These are phyloP conservation scores for Danio choprae DNA, from an alignment of 2,797 vertebrate genomes.

Conservation along the genomic window DNA sequence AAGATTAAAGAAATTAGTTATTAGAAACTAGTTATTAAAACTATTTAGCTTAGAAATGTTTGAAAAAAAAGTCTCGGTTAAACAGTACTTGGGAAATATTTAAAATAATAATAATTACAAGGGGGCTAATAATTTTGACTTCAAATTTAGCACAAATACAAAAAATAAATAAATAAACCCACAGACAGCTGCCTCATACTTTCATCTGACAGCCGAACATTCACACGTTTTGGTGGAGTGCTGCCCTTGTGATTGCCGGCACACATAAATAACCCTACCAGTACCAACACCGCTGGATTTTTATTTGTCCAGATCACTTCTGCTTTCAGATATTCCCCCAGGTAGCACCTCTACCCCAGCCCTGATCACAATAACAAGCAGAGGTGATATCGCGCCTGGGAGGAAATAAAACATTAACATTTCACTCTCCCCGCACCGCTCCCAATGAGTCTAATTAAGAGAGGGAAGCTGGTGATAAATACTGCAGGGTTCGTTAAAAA, in stretches of 20 bases:
- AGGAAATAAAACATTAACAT: conserved; percentile 61
- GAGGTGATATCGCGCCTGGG: conserved; percentile 49
- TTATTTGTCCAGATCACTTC: conserved; percentile 10
- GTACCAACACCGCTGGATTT: conserved; percentile 5
- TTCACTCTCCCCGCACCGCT: conserved; percentile 59
- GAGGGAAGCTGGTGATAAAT: conserved; percentile 63
- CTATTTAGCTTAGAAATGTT: too few relatives aligned
- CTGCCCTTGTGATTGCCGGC: conserved; percentile 39
- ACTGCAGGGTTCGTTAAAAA: conserved; percentile 78
- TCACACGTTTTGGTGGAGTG: conserved; percentile 34
- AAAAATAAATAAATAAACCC: conserved; percentile 48
- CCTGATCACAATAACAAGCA: conserved; percentile 47
- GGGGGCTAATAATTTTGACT: too few relatives aligned
- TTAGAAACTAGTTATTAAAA: too few relatives aligned
- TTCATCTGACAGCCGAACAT: conserved; percentile 54
- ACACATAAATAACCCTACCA: neutral
- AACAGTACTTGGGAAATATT: too few relatives aligned
- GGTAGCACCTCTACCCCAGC: conserved; percentile 31
- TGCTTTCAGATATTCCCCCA: conserved; percentile 35
- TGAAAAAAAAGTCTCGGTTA: too few relatives aligned
- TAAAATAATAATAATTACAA: too few relatives aligned
- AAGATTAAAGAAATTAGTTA: too few relatives aligned
- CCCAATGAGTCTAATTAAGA: conserved; percentile 76
- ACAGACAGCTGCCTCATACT: conserved; percentile 26
- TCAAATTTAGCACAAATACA: conserved; percentile 15